Percentiles rank a stretch among this genome's conserved stretches.
Conservation (phyloP, 1,140 invertebrate genomes). For the Dinoponera quadriceps region DNA sequence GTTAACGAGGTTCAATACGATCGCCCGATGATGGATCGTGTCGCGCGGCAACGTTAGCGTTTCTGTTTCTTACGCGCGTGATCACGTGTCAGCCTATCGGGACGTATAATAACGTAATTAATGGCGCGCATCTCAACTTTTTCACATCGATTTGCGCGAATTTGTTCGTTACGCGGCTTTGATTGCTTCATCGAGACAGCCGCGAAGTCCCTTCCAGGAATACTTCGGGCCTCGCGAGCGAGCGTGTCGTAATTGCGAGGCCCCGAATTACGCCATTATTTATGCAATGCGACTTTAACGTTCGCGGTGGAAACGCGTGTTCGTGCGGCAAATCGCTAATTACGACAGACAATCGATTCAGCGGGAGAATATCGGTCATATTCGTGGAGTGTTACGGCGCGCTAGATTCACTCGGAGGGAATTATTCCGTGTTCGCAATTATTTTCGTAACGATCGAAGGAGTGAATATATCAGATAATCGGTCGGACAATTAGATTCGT, state of each 20-base stretch:
- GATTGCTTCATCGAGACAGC: constrained; percentile 49
- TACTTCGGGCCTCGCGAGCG: not conserved
- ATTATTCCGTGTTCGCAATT: not conserved
- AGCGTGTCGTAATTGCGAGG: constrained; percentile 12
- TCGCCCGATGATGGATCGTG: constrained; percentile 44
- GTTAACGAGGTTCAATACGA: constrained; percentile 70
- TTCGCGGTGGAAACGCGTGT: not conserved
- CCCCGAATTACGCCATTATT: not conserved
- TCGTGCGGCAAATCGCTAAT: not conserved
- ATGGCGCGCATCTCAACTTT: constrained; percentile 42
- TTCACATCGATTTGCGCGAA: constrained; percentile 16
- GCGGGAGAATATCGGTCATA: not conserved
- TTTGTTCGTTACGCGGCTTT: constrained; percentile 29
- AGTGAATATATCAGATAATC: constrained; percentile 11
- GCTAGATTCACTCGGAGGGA: not conserved
- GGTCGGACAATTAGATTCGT: constrained; percentile 1
- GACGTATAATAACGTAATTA: constrained; percentile 60
- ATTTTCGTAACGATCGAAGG: not conserved
- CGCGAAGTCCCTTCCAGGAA: constrained; percentile 30
- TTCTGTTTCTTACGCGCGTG: constrained; percentile 23
- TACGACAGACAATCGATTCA: not conserved
- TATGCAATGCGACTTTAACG: not conserved
- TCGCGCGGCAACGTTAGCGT: constrained; percentile 29
- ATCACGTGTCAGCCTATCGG: constrained; percentile 37
- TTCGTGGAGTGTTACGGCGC: not conserved